Base-by-base conservation (phyloP, 2,888 invertebrate species). In the Zaprionus obscuricornis region DNA sequence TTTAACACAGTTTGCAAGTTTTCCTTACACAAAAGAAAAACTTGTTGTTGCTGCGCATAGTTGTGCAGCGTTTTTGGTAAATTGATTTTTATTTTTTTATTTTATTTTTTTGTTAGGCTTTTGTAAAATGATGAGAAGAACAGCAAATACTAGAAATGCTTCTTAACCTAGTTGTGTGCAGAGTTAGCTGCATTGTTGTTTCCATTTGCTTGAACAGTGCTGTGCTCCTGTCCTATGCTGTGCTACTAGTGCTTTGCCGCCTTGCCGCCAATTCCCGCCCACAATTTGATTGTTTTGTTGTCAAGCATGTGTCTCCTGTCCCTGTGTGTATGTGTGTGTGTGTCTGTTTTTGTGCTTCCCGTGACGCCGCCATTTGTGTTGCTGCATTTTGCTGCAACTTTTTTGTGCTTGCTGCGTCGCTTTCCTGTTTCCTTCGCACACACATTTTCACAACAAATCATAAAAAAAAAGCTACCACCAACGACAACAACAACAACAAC, bases 371-470 rank as follows among this genome's bases (percentile, higher is more conserved):
- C 74, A 55, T 59, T 66, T 64, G 66, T 43, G 27, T 49, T 47
- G 63, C 47, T 71, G 71, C 72, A 63, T 54, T 69, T n/a, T 66
- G 55, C 55, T 66, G 63, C 69, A 68, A 40, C 57, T 39, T 63
- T 81, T 63, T 56, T 43, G 24, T 26, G 58, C 43, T 56, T 46
- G 18, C 37, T 47, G 10, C 20, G 18, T 45, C 60, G 69, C 71
- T 75, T 81, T 75, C 71, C 82, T 78, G 76, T 76, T 82, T 71
- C 77, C 77, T 81, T 64, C 70, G 62, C 62, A 64, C 60, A 66
- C 69, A 66, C 73, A 64, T 66, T 71, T 81, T 81, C 84, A 84
- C 70, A 84, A 84, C 81, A 78, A 84, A 78, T 81, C 78, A 84
- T 84, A 81, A 78, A 78, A 77, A 67, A 62, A n/a, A 66, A 42